phyloP scores from a whole-genome alignment of 2,797 vertebrate genomes.

The Glyptemys insculpta region DNA sequence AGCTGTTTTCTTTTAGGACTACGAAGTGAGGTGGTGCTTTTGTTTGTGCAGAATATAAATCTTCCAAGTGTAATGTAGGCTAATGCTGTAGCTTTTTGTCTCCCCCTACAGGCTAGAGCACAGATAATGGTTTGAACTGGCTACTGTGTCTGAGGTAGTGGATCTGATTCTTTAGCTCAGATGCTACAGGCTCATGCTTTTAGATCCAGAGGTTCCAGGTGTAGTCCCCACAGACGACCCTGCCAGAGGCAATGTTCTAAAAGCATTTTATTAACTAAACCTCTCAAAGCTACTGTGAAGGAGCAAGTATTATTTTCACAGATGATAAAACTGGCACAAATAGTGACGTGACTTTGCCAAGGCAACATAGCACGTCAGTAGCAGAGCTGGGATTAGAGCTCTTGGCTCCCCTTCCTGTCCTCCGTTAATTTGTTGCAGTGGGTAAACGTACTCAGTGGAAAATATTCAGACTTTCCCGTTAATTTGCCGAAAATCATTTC shows the following conservation, averaged over 20 bases:
- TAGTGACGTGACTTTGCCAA: background rate
- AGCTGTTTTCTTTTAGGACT: background rate
- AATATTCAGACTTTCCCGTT: background rate
- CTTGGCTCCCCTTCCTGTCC: background rate
- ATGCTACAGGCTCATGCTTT: background rate
- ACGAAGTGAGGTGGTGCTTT: background rate
- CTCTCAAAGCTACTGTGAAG: background rate
- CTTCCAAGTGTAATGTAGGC: background rate
- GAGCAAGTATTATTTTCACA: background rate
- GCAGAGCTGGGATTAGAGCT: background rate
- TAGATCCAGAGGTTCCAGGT: background rate
- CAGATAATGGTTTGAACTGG: background rate
- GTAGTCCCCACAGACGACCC: background rate
- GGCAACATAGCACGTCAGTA: background rate
- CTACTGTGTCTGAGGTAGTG: background rate
- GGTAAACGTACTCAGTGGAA: background rate
- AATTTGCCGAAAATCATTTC: background rate
- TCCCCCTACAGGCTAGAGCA: background rate
- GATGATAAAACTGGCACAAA: background rate
- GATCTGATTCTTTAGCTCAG: background rate
- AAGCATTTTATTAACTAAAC: background rate
- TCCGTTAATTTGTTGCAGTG: background rate
- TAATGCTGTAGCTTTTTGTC: background rate
- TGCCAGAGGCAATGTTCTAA: background rate
- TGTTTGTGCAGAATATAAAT: background rate